These are phyloP conservation scores for Neomicropteryx cornuta DNA, from an alignment of 1,140 invertebrate genomes.

Conservation along the genomic window DNA sequence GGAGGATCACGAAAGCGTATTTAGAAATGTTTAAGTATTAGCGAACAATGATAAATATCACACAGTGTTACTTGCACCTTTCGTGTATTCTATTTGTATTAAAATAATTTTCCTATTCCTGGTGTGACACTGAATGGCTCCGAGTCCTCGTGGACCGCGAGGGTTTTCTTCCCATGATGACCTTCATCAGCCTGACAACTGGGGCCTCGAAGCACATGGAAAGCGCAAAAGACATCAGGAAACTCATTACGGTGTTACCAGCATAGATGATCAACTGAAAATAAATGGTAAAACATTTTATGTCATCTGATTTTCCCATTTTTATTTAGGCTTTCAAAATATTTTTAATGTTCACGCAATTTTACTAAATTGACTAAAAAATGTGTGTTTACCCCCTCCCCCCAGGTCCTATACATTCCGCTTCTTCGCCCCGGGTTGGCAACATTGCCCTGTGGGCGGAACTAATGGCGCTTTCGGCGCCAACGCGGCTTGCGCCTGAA, in stretches of 20 bases:
- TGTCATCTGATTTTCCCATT: slow-evolving; percentile 1
- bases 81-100: too few relatives aligned
- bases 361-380: slow-evolving; percentile 2
- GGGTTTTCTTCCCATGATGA: too few relatives aligned
- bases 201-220: slow-evolving; percentile 70
- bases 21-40: too few relatives aligned
- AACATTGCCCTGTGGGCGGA: slow-evolving; percentile 5
- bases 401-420: not conserved
- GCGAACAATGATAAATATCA: too few relatives aligned
- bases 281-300: slow-evolving; percentile 10
- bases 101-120: too few relatives aligned
- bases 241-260: slow-evolving; percentile 67
- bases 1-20: too few relatives aligned
- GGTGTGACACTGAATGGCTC: too few relatives aligned
- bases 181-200: slow-evolving; percentile 62
- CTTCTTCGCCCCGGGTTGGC: slow-evolving; percentile 8
- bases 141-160: too few relatives aligned
- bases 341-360: slow-evolving; percentile 1
- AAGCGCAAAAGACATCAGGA: slow-evolving; percentile 62
- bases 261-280: slow-evolving; percentile 63
- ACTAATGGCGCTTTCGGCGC: slow-evolving; percentile 7
- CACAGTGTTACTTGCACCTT: too few relatives aligned
- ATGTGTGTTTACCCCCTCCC: not conserved
- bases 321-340: slow-evolving; percentile 3
- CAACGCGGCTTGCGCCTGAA: too few relatives aligned